Evolutionary conservation across 2,888 invertebrate species (phyloP).

Genomic region (Tipula unca): DNA sequence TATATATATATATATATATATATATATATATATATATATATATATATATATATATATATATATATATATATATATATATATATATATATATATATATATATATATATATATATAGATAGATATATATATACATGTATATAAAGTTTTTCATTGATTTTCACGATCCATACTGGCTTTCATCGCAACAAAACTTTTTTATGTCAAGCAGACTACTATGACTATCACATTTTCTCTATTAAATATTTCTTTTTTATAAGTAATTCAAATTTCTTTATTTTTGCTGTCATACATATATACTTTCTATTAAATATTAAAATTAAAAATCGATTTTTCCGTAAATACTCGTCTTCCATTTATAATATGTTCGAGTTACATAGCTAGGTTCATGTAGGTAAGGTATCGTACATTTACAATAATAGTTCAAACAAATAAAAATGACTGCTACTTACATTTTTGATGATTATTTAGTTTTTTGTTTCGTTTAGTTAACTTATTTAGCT

Average conservation of each 20-base stretch:
- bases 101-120: no score
- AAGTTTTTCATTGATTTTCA: neutral
- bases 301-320: constrained; percentile 1
- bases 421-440: constrained; percentile 9
- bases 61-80: neutral
- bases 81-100: neutral
- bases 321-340: neutral
- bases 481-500: neutral
- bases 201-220: neutral
- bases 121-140: neutral
- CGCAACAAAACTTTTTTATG: neutral
- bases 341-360: neutral
- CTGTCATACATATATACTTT: neutral
- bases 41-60: no score
- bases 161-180: neutral
- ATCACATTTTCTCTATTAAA: neutral
- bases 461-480: neutral
- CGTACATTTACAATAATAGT: neutral
- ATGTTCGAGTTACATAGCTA: neutral
- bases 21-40: neutral
- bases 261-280: neutral
- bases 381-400: neutral
- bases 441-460: neutral
- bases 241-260: neutral
- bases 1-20: neutral